Percentiles rank a stretch among this genome's conserved stretches.
phyloP scores from a whole-genome alignment of 2,113 vertebrate species.

The Columba livia region DNA sequence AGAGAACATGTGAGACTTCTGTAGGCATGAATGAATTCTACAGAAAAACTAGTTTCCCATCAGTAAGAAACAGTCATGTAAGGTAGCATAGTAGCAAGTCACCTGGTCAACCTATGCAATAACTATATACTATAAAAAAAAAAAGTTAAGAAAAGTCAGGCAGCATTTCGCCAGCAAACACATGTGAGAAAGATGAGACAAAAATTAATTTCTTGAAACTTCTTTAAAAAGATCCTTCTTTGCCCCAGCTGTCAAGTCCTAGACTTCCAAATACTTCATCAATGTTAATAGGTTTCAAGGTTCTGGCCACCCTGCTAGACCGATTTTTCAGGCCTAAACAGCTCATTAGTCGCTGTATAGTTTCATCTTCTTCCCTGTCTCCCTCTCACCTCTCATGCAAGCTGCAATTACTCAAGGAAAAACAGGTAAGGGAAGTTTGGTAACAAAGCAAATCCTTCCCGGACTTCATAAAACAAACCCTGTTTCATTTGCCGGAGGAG shows the following conservation, averaged over 20 bases:
- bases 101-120: background rate
- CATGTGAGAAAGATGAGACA: background rate
- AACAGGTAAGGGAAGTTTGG: background rate
- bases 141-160: background rate
- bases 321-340: background rate
- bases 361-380: background rate
- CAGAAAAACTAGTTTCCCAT: background rate
- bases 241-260: background rate
- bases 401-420: background rate
- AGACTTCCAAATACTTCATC: background rate
- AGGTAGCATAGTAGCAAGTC: background rate
- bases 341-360: background rate
- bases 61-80: background rate
- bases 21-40: background rate
- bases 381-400: background rate
- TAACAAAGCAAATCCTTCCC: background rate
- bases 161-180: background rate
- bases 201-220: background rate
- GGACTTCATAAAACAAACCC: background rate
- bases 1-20: background rate
- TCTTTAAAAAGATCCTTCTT: background rate
- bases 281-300: slow-evolving; percentile 23
- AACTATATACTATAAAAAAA: background rate
- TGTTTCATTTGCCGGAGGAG: background rate
- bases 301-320: background rate